Percentiles rank a stretch among this genome's conserved stretches.
These are phyloP conservation scores for Escarpia spicata DNA, from an alignment of 2,888 invertebrate genomes.

Conservation along the genomic window DNA sequence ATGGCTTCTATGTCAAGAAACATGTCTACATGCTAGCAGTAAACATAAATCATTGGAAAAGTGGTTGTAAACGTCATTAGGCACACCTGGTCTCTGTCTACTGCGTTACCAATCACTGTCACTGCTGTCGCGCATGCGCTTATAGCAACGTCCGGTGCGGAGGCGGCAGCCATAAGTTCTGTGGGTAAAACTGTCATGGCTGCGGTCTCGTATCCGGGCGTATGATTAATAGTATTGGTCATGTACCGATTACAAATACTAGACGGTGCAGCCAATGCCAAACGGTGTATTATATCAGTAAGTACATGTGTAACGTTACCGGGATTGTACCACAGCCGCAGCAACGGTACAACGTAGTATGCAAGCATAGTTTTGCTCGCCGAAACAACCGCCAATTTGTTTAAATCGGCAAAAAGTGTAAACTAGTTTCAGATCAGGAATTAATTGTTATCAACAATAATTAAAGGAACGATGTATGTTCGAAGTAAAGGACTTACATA, in stretches of 20 bases:
- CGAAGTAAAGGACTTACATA: no score
- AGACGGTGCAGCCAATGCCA: background rate
- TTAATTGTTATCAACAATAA: background rate
- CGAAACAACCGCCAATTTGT: background rate
- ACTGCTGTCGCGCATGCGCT: background rate
- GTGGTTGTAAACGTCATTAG: background rate
- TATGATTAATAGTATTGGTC: background rate
- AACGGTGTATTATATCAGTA: background rate
- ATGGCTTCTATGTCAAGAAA: background rate
- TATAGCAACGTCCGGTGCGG: conserved; percentile 5
- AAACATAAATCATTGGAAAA: background rate
- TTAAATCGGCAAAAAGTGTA: background rate
- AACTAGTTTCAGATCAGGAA: background rate
- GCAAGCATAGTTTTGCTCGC: no score
- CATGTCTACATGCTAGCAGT: background rate
- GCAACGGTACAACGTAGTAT: background rate
- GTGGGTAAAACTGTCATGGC: background rate
- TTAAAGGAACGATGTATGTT: no score
- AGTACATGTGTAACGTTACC: background rate
- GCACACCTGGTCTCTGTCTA: background rate
- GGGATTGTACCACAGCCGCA: background rate
- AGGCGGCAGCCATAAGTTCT: background rate
- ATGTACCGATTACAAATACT: background rate
- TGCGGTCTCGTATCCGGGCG: background rate
- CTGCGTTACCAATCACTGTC: background rate